Evolutionary conservation across 2,797 vertebrate species (phyloP), one percentile per base, ranked within the genome.

Genomic region (Clangula hyemalis): DNA sequence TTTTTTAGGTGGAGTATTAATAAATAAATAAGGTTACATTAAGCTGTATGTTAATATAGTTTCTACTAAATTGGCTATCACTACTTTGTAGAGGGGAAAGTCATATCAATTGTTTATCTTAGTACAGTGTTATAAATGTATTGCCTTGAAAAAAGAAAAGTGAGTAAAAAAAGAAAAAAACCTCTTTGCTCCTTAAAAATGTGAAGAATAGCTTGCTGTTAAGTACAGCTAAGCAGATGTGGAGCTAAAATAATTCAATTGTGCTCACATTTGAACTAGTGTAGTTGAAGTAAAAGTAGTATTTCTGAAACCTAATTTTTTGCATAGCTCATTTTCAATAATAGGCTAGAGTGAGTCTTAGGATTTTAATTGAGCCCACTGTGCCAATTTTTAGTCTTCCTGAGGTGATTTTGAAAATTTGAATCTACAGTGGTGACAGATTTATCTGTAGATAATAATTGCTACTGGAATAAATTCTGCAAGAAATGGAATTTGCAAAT

Each of bases 401-500:
- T 78, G 38, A 80, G 58, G 62, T 74, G 71, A 64, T 70, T 92
- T 75, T 91, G 86, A 19, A 69, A 87, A 84, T 85, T 56, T 49
- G 57, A 90, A 74, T 82, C 71, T 68, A 38, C 45, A 53, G 22
- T 12, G 25, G 39, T 90, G 84, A 71, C 81, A 87, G 78, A 82
- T 94, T 95, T 89, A 53, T 74, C 45, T 22, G 45, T 53, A 81
- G 69, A 87, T 65, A 54, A 78, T 91, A 85, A 90, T 65, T 96
- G 61, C 80, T 82, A 60, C 84, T 66, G 28, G 81, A 93, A 94
- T 85, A 66, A 85, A 77, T 96, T 96, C 94, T 94, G 36, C 88
- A 84, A 91, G 57, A 94, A 84, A 80, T 65, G 74, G 72, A 94
- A 95, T 96, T 96, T 90, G 87, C 65, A 93, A 95, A 81, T 51